These are phyloP conservation scores for Cephus rjabovi DNA, from an alignment of 2,888 invertebrate species.

Conservation along the genomic window DNA sequence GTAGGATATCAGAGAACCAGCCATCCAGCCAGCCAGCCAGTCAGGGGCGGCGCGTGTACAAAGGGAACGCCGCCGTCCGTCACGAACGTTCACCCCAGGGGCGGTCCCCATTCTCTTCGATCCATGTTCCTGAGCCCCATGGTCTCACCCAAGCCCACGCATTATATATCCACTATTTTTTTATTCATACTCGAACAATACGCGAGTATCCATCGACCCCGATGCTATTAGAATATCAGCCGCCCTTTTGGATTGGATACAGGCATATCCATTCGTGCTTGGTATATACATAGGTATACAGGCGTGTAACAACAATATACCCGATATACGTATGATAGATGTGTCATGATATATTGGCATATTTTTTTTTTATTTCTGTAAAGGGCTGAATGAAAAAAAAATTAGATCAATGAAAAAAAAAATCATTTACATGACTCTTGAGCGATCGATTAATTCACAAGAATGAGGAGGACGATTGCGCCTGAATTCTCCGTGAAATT, in stretches of 20 bases:
- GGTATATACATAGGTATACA: neutral
- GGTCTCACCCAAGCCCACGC: constrained; percentile 37
- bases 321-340: neutral
- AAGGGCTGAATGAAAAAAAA: neutral
- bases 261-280: neutral
- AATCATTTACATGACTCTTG: neutral
- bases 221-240: constrained; percentile 5
- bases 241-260: neutral
- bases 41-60: constrained; percentile 44
- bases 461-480: neutral
- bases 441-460: neutral
- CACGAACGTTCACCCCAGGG: constrained; percentile 50
- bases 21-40: constrained; percentile 23
- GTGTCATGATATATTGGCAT: neutral
- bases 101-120: constrained; percentile 39
- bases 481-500: neutral
- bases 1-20: constrained; percentile 38
- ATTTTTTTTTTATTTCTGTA: neutral
- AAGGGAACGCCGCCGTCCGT: constrained; percentile 46
- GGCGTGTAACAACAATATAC: neutral
- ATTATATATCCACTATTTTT: constrained; percentile 38
- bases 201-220: constrained; percentile 11
- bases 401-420: neutral
- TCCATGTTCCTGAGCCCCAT: constrained; percentile 21
- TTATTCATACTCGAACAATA: constrained; percentile 25